phyloP scores from a whole-genome alignment of 2,888 invertebrate genomes.

The Cancer borealis region DNA sequence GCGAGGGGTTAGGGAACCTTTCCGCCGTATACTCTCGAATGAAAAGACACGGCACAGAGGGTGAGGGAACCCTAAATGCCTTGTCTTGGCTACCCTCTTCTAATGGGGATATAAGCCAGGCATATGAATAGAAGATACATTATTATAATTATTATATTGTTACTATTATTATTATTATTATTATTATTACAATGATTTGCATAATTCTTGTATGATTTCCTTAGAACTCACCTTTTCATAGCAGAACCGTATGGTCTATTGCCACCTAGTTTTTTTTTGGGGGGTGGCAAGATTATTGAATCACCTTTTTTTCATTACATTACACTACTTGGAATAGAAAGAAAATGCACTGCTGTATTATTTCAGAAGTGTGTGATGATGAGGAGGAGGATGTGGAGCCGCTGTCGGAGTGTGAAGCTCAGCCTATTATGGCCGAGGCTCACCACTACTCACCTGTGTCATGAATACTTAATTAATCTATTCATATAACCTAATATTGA shows the following conservation, averaged over 20 bases:
- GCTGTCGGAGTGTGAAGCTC: conserved; percentile 61
- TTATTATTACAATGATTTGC: not conserved
- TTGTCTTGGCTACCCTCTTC: not conserved
- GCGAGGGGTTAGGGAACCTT: not conserved
- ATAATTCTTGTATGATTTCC: not conserved
- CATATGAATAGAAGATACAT: not conserved
- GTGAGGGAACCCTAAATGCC: no score
- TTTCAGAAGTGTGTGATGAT: conserved; percentile 61
- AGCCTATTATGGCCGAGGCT: conserved; percentile 44
- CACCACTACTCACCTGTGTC: conserved; percentile 59
- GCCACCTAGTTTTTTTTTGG: no score
- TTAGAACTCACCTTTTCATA: no score
- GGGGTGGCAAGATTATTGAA: not conserved
- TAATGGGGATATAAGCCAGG: not conserved
- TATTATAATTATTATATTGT: no score
- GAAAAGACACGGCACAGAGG: no score
- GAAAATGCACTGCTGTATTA: conserved; percentile 43
- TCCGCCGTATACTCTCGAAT: not conserved
- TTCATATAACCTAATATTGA: not conserved
- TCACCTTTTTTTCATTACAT: not conserved
- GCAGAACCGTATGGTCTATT: no score
- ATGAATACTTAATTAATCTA: not conserved
- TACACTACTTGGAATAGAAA: not conserved
- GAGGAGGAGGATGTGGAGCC: conserved; percentile 69
- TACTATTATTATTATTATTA: not conserved